Evolutionary conservation across 2,797 vertebrate species (phyloP).

Genomic region (Sebastes iracundus): DNA sequence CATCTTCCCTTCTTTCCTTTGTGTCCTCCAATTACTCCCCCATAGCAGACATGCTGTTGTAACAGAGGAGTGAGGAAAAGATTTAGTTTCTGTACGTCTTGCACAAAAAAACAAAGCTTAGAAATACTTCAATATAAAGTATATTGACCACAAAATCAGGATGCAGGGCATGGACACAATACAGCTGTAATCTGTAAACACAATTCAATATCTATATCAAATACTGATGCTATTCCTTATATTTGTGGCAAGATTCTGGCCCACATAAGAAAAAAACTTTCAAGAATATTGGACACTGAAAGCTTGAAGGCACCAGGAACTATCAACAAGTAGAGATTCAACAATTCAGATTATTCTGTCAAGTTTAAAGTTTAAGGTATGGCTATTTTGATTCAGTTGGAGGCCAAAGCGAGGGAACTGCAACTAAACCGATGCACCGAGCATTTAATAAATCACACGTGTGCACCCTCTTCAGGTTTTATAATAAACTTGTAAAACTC

Average conservation of each 20-base stretch:
- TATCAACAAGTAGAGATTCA: background rate
- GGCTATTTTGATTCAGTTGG: slow-evolving; percentile 23
- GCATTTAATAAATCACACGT: slow-evolving; percentile 49
- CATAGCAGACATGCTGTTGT: slow-evolving; percentile 1
- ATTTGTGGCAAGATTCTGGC: background rate
- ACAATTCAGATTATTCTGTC: background rate
- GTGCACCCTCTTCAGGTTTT: slow-evolving; percentile 37
- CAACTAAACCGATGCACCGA: slow-evolving; percentile 3
- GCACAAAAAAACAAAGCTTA: background rate
- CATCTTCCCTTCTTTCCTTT: slow-evolving; percentile 32
- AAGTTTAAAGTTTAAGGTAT: background rate
- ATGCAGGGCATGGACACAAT: background rate
- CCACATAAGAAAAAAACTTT: background rate
- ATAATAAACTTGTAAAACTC: slow-evolving; percentile 59
- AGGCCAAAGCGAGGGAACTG: background rate
- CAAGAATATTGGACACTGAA: background rate
- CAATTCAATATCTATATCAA: background rate
- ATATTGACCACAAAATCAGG: background rate
- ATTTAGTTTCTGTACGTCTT: background rate
- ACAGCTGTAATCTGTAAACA: background rate
- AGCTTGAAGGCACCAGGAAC: background rate
- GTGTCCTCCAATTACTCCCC: slow-evolving; percentile 40
- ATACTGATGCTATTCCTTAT: background rate
- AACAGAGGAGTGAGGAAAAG: background rate
- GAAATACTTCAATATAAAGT: background rate